Evolutionary conservation across 1,140 invertebrate genomes (phyloP).

Genomic region (Bacillus rossius): DNA sequence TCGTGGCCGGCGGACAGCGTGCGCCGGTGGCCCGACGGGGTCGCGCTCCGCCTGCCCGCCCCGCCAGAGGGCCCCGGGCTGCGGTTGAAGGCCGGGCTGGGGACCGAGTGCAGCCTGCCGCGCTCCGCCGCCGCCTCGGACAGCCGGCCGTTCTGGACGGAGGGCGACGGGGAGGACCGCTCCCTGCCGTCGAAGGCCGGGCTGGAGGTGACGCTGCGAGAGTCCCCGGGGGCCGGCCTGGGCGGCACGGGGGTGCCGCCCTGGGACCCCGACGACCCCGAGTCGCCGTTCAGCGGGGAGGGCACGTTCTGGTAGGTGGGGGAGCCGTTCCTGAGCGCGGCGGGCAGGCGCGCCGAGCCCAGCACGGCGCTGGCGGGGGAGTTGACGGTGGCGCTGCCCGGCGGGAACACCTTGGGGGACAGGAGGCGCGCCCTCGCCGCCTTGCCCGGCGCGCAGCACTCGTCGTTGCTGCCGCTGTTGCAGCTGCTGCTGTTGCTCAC

Average conservation of each 20-base stretch:
- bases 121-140: too few relatives aligned
- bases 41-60: neutral
- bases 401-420: slow-evolving; percentile 73
- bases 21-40: slow-evolving; percentile 12
- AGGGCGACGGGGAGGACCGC: neutral
- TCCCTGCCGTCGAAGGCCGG: neutral
- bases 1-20: slow-evolving; percentile 10
- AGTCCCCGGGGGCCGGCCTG: neutral
- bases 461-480: neutral
- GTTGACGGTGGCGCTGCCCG: slow-evolving; percentile 68
- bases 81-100: slow-evolving; percentile 11
- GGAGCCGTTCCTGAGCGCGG: neutral
- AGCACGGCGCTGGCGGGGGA: slow-evolving; percentile 73
- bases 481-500: slow-evolving; percentile 20
- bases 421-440: neutral
- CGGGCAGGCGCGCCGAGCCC: slow-evolving; percentile 31
- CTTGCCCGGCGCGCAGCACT: neutral
- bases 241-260: neutral
- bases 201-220: slow-evolving; percentile 1
- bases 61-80: neutral
- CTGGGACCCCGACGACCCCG: neutral
- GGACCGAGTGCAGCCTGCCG: neutral
- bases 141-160: too few relatives aligned
- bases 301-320: too few relatives aligned
- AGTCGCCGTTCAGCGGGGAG: too few relatives aligned